Conservation (phyloP, 2,797 vertebrate genomes). For the Tapera naevia region DNA sequence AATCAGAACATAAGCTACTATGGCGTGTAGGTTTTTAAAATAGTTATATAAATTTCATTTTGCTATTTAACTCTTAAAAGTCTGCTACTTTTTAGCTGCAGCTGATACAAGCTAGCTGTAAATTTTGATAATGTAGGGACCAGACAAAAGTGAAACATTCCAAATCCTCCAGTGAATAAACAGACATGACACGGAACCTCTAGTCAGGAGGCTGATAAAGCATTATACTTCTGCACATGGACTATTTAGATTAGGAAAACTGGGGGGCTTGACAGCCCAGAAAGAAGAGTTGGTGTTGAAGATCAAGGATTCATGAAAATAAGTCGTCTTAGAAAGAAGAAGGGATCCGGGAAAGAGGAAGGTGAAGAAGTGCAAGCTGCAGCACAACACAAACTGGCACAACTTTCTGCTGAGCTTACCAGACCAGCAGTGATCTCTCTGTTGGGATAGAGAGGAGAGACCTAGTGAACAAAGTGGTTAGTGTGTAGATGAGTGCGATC, state of each 20-base stretch:
- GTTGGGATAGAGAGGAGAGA: not conserved
- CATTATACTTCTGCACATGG: not conserved
- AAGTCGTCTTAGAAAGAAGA: not conserved
- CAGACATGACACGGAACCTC: not conserved
- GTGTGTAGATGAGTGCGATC: not conserved
- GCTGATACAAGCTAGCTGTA: not conserved
- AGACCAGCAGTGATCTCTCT: not conserved
- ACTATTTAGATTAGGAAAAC: not conserved
- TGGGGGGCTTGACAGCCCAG: not conserved
- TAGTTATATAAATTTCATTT: not conserved
- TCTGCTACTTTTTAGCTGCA: not conserved
- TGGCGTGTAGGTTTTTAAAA: not conserved
- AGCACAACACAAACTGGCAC: not conserved
- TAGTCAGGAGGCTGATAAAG: not conserved
- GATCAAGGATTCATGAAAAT: not conserved
- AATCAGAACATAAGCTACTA: not conserved
- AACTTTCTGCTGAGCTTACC: not conserved
- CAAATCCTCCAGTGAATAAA: not conserved
- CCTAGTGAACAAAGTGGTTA: not conserved
- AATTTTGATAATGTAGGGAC: not conserved
- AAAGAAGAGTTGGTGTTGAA: not conserved
- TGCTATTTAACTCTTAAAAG: not conserved
- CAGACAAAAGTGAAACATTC: not conserved
- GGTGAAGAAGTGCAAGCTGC: not conserved
- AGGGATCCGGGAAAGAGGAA: not conserved